These are phyloP conservation scores for Pluvianellus socialis DNA, from an alignment of 2,113 vertebrate species.

Conservation along the genomic window DNA sequence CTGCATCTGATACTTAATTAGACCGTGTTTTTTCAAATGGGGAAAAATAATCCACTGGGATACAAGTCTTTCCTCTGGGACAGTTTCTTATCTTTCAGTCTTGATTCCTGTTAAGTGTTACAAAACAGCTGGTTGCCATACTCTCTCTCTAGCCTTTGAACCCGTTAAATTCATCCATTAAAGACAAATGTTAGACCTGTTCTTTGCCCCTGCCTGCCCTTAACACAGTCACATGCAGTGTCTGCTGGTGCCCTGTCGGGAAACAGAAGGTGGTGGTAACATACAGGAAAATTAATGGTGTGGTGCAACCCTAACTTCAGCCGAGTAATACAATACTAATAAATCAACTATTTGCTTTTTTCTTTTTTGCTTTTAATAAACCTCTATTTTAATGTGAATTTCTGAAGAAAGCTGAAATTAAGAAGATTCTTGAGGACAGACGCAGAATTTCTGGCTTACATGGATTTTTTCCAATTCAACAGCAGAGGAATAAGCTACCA, in stretches of 20 bases:
- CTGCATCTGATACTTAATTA: not conserved
- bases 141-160: not conserved
- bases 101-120: not conserved
- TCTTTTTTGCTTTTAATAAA: not conserved
- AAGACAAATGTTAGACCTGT: not conserved
- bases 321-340: not conserved
- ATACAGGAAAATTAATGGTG: not conserved
- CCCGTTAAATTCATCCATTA: not conserved
- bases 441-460: not conserved
- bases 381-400: not conserved
- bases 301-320: not conserved
- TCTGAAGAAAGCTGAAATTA: not conserved
- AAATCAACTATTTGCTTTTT: not conserved
- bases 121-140: not conserved
- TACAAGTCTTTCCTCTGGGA: not conserved
- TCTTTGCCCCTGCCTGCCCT: not conserved
- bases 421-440: not conserved
- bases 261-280: not conserved
- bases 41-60: not conserved
- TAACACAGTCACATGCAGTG: not conserved
- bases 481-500: not conserved
- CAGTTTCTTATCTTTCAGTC: not conserved
- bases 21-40: not conserved
- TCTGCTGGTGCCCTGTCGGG: not conserved
- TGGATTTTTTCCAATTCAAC: not conserved